Evolutionary conservation across 2,888 invertebrate species (phyloP).

Genomic region (Ferrisia virgata): DNA sequence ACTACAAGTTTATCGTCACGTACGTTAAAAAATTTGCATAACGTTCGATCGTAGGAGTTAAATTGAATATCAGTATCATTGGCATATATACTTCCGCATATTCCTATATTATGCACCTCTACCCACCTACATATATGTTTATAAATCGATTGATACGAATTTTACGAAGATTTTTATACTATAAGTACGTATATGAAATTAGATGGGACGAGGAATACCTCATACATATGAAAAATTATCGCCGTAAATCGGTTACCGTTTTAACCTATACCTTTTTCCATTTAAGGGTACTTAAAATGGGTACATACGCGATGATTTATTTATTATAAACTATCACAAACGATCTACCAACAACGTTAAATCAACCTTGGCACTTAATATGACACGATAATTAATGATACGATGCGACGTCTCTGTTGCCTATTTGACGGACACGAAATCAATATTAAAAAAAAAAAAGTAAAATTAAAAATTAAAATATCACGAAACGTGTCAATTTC

Average conservation of each 20-base stretch:
- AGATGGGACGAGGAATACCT: background rate
- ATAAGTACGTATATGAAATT: too few species aligned
- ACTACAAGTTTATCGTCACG: background rate
- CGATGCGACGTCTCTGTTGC: background rate
- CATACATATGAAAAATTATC: background rate
- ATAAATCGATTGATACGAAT: background rate
- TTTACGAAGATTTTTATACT: background rate
- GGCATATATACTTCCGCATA: background rate
- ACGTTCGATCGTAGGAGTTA: background rate
- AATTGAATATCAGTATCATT: background rate
- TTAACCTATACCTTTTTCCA: background rate
- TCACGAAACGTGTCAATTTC: background rate
- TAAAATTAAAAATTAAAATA: background rate
- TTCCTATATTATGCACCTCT: too few species aligned
- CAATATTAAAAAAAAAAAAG: background rate
- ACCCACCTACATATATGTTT: too few species aligned
- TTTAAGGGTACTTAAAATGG: background rate
- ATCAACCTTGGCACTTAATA: background rate
- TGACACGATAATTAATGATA: background rate
- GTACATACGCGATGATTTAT: background rate
- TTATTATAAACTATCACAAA: background rate
- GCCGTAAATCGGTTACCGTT: background rate
- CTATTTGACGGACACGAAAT: background rate
- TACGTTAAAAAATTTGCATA: background rate
- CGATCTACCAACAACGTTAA: conserved; percentile 17